phyloP scores from a whole-genome alignment of 2,113 vertebrate species.

The Catharus minimus region DNA sequence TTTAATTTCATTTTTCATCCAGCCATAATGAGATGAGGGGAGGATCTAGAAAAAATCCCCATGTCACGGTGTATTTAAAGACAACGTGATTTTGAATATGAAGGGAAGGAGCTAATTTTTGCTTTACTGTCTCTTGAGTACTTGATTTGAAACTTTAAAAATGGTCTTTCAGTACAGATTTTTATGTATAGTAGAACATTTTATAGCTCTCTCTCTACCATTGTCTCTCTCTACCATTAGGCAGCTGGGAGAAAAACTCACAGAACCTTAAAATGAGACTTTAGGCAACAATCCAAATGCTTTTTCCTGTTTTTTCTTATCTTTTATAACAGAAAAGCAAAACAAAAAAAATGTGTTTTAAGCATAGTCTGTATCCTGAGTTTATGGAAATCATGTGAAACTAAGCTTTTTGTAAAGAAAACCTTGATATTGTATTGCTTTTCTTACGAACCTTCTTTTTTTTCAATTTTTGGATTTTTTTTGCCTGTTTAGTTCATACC shows the following conservation, averaged over 20 bases:
- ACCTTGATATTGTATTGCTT: not conserved
- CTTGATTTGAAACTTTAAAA: not conserved
- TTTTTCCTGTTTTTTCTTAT: not conserved
- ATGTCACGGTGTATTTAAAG: not conserved
- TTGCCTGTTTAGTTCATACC: accelerated
- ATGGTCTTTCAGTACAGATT: not conserved
- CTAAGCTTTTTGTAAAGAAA: not conserved
- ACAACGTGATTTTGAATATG: not conserved
- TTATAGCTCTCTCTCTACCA: not conserved
- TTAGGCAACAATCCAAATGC: slow-evolving; percentile 29
- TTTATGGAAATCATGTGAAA: not conserved
- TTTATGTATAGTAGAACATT: not conserved
- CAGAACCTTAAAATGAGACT: slow-evolving; percentile 17
- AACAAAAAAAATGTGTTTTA: not conserved
- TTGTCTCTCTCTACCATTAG: slow-evolving; percentile 12
- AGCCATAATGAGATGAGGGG: not conserved
- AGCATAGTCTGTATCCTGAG: not conserved
- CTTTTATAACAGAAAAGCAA: not conserved
- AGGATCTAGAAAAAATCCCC: not conserved
- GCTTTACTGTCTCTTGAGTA: not conserved
- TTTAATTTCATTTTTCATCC: not conserved
- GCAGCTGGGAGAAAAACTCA: not conserved
- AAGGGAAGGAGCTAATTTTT: not conserved
- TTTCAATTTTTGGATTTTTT: not conserved
- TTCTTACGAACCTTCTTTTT: not conserved